Base-by-base conservation (phyloP, 1,140 invertebrate genomes). In the Penaeus vannamei region DNA sequence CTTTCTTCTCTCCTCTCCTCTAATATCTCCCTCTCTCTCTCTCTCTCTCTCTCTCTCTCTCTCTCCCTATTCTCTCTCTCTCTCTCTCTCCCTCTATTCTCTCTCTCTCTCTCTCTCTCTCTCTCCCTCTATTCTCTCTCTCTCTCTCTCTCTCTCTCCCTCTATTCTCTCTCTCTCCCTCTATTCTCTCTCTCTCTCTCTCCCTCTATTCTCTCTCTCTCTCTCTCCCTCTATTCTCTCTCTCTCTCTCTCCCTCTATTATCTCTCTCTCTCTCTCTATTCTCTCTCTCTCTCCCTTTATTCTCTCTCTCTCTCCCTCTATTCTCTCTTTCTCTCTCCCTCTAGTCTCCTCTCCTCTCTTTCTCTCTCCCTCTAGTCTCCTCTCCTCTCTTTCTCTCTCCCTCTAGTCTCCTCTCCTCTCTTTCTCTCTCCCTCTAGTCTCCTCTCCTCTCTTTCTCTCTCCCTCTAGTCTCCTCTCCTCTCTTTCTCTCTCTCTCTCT, bases 1-100 rank as follows among this genome's bases (percentile, higher is more conserved):
- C n/a, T 2, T 72, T 29, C 23, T 29, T 2, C 26, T 26, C 26
- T 26, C 36, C 4, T 26, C 26, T 26, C 26, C 10, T n/a, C 26
- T 26, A n/a, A 20, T 26, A 0, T 72, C 69, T 72, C n/a, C 36
- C n/a, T 26, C n/a, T 26, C n/a, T 26, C n/a, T 26, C n/a, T 72
- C 69, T 72, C 2, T 12, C 69, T 72, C 69, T 72, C 20, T 72
- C n/a, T 26, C n/a, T 26, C n/a, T 26, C n/a, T 26, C n/a, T 26
- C n/a, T 72, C 69, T 72, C n/a, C 36, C 69, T 72, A 20, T 72
- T 12, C 23, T 72, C 66, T 72, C 66, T 72, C 66, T 72, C 66
- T 72, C 66, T 72, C 23, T n/a, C 23, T n/a, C 23, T 72, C 29
- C 10, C 64, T 29, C 23, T 17, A 10, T n/a, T 22, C 20, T n/a